These are phyloP conservation scores for Synergus japonicus DNA, from an alignment of 2,888 invertebrate species.

Conservation along the genomic window DNA sequence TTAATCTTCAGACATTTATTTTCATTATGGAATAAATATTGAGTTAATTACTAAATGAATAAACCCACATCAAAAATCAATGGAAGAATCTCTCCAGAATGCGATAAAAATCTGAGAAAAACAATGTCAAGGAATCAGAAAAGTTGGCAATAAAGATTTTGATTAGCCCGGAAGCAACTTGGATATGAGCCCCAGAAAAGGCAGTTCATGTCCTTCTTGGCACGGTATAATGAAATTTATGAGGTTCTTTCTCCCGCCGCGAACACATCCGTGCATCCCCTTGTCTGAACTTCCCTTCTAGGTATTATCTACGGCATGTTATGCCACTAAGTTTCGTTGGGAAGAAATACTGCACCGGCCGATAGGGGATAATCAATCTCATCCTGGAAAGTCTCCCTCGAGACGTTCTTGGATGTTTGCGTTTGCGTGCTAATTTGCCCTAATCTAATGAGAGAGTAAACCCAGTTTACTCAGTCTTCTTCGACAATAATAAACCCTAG, in stretches of 20 bases:
- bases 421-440: conserved; percentile 72
- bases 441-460: conserved; percentile 68
- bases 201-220: conserved; percentile 32
- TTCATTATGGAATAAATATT: too few relatives aligned
- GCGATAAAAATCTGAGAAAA: too few relatives aligned
- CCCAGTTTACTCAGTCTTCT: conserved; percentile 40
- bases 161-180: not conserved
- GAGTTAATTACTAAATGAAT: too few relatives aligned
- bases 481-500: not conserved
- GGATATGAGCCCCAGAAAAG: conserved; percentile 41
- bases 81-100: too few relatives aligned
- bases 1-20: too few relatives aligned
- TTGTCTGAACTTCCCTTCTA: conserved; percentile 50
- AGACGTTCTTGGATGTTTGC: conserved; percentile 64
- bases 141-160: not conserved
- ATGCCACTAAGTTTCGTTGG: conserved; percentile 63
- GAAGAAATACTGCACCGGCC: conserved; percentile 67
- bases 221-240: conserved; percentile 24
- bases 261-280: conserved; percentile 11
- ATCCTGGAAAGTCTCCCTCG: conserved; percentile 66
- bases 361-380: conserved; percentile 76
- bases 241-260: not conserved
- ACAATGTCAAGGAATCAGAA: too few relatives aligned
- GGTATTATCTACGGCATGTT: conserved; percentile 55
- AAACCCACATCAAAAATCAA: too few relatives aligned